phyloP scores from a whole-genome alignment of 2,113 vertebrate genomes.

The Gallinago paraguaiae region DNA sequence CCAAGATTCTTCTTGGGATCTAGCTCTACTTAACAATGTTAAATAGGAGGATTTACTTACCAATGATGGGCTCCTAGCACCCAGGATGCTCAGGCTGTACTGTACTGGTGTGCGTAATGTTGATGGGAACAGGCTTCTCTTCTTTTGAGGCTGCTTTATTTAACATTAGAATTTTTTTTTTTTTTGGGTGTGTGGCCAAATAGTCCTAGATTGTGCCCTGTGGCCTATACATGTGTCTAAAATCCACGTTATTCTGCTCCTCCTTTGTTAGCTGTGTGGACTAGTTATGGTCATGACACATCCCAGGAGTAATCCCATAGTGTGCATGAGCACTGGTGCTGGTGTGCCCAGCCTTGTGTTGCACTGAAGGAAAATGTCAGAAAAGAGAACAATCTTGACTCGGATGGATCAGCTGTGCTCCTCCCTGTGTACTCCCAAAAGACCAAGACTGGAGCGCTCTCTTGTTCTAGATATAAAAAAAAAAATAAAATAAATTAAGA shows the following conservation, averaged over 20 bases:
- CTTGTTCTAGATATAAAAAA: background rate
- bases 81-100: background rate
- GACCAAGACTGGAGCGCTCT: background rate
- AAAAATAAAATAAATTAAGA: background rate
- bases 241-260: background rate
- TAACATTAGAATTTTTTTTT: background rate
- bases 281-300: rapidly evolving
- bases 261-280: background rate
- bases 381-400: background rate
- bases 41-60: background rate
- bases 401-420: background rate
- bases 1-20: background rate
- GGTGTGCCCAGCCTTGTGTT: background rate
- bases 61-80: background rate
- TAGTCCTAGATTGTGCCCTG: background rate
- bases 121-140: background rate
- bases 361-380: background rate
- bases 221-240: background rate
- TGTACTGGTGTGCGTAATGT: background rate
- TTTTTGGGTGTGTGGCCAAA: background rate
- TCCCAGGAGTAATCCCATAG: background rate
- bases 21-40: background rate
- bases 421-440: background rate
- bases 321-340: rapidly evolving
- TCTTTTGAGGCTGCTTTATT: background rate